Evolutionary conservation across 2,888 invertebrate genomes (phyloP), one percentile per base, ranked within the genome.

Genomic region (Junonia oenone): DNA sequence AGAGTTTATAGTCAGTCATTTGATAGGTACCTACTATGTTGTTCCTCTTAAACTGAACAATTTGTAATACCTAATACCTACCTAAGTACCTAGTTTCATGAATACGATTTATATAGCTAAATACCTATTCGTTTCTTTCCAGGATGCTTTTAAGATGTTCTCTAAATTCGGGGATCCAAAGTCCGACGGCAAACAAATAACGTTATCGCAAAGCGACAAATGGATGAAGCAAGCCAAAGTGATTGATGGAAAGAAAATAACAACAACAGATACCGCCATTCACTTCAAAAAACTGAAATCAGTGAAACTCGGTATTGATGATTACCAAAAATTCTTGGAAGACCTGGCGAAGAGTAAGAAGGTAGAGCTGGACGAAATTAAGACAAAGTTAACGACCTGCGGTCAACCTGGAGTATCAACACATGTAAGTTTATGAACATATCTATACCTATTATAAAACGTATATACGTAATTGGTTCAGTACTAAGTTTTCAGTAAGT

Each of bases 141-240:
- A 93, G 81, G 94, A 94, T 55, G 93, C 93, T 53, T 97, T 97
- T 78, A 93, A 93, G 72, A 92, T 93, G 1, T 97, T 97, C 78
- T 94, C 95, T 6, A 96, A 96, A 84, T 97, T 97, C 75, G 97
- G 97, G 0, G 97, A 97, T 75, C 91, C 92, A 2, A 96, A 96
- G 78, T 94, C 96, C 13, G 96, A 96, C 73, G 97, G 97, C 0
- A 96, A 95, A 78, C 91, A 92, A 40, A 95, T 97, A 62, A 96
- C 96, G 0, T 90, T 97, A n/a, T 95, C 95, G 8, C 96, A 97
- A 80, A 95, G 96, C 72, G 97, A 97, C 81, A 97, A 97, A 83
- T 97, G 97, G 97, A 95, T 97, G 94, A 97, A 97, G 72, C 97
- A 97, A 76, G 97, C 97, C 0, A 95, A 89, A 64, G 90, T 94